Base-by-base conservation (phyloP, 2,113 vertebrate species). In the Proterorhinus semilunaris region DNA sequence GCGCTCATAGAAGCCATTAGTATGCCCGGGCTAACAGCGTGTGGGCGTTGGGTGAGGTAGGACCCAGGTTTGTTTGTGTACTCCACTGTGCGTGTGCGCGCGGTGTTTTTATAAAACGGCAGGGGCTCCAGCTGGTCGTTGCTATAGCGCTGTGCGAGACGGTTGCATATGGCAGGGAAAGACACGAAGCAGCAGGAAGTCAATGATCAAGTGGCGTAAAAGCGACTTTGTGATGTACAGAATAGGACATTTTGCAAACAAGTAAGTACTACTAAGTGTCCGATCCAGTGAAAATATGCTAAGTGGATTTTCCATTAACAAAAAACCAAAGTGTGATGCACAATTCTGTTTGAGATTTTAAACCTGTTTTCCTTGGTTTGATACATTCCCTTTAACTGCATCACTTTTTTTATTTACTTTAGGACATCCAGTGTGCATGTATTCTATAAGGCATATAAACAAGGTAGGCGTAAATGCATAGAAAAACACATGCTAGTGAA, bases 161-260 rank as follows among this genome's bases (percentile, higher is more conserved):
- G 67, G 74, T 73, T 85, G 72, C 71, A 75, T 75, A 72, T 67
- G 78, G 77, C 58, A 74, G 68, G 55, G 62, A 82, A 69, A 78
- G 73, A 75, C 70, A 72, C 52, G 49, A 70, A 72, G 62, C 83
- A 86, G 83, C 67, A 1, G 81, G 79, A 17, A 44, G 75, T 21
- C 68, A 68, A 69, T 27, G 43, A 78, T 68, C 61, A 76, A 57
- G 61, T 69, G 47, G 72, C 10, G 65, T 55, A 68, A 43, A 42
- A 12, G 64, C 44, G 43, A 76, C 62, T 66, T n/a, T 71, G 69
- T 72, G 65, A 52, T 58, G 67, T 17, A 69, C 58, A 63, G 54
- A 76, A 65, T 53, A 69, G 68, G 53, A 11, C 57, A 53, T 57
- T 58, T 65, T 12, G 51, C n/a, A 16, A 62, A 62, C 42, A 27